Percentiles rank a stretch among this genome's conserved stretches.
These are phyloP conservation scores for Probaryconus sp. DNA, from an alignment of 1,140 invertebrate genomes.

Conservation along the genomic window DNA sequence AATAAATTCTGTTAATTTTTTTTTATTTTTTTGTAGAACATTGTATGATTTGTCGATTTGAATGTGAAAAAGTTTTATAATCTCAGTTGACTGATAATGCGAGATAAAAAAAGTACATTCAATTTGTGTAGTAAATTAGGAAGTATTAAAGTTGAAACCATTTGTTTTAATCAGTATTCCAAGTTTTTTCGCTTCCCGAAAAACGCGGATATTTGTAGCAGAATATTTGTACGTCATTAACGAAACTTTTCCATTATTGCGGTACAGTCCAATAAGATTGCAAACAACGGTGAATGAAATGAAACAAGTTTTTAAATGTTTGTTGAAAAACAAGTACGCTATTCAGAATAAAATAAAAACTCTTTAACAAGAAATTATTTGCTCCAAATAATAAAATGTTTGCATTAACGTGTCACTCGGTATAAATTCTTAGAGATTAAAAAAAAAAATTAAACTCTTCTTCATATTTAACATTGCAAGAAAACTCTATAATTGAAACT, in stretches of 20 bases:
- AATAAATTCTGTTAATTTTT: too few relatives aligned
- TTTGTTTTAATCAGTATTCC: slow-evolving; percentile 38
- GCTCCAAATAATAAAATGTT: too few relatives aligned
- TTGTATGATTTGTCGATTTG: slow-evolving; percentile 22
- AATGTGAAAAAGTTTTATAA: slow-evolving; percentile 20
- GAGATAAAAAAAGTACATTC: neutral
- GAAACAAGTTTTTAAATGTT: neutral
- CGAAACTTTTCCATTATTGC: slow-evolving; percentile 16
- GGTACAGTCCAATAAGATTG: neutral
- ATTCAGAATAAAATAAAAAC: too few relatives aligned
- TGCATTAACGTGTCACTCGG: too few relatives aligned
- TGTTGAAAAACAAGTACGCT: too few relatives aligned
- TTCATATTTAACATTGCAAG: too few relatives aligned
- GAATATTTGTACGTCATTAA: slow-evolving; percentile 17
- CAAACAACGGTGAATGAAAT: too few relatives aligned
- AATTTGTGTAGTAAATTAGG: slow-evolving; percentile 33
- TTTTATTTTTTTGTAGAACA: too few relatives aligned
- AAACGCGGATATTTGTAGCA: neutral
- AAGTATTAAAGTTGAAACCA: slow-evolving; percentile 23
- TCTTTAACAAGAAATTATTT: too few relatives aligned
- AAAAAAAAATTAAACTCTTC: too few relatives aligned
- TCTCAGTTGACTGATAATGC: slow-evolving; percentile 3
- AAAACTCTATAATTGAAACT: too few relatives aligned
- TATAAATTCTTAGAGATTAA: too few relatives aligned
- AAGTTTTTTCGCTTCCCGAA: neutral